Evolutionary conservation across 2,113 vertebrate species (phyloP), one percentile per base, ranked within the genome.

Genomic region (Prunella fulvescens): DNA sequence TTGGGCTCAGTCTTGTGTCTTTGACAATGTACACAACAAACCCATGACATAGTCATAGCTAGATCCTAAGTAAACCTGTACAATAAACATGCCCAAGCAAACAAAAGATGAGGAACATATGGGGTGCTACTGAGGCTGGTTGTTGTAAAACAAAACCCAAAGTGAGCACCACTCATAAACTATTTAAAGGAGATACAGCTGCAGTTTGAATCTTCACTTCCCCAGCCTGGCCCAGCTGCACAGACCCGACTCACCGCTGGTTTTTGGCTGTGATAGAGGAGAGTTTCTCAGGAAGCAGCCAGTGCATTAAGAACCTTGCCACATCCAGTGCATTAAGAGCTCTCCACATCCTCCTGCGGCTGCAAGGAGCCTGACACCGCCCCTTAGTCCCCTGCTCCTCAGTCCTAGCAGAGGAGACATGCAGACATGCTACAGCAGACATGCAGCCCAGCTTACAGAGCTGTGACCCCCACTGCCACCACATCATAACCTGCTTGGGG

Each of bases 161-260:
- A 90, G 56, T 15, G 47, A 90, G 51, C 50, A 50, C 50, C 14
- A 50, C 42, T 88, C 51, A 86, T 76, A n/a, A 82, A 80, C 50
- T 86, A 83, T 82, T 93, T 88, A 88, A 94, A 90, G 88, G 26
- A 61, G 64, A 51, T 16, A 9, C 70, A 95, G 88, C 64, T 92
- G 74, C 71, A 80, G 11, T 58, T 65, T 67, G 62, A 67, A 19
- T 61, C 78, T 60, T 72, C 29, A 35, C 40, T 87, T 35, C 15
- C 28, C 7, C 42, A 29, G 85, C 23, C 29, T 79, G 26, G 31
- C 54, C 45, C 70, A 90, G 81, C 82, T 73, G 62, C 85, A 72
- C 62, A 86, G 47, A 47, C 12, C 6, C 20, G 56, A 24, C 22
- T 57, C 33, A 79, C 16, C 35, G 62, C 47, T 2, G 1, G 16